Base-by-base conservation (phyloP, 1,140 invertebrate species). In the Orchestia grillus region DNA sequence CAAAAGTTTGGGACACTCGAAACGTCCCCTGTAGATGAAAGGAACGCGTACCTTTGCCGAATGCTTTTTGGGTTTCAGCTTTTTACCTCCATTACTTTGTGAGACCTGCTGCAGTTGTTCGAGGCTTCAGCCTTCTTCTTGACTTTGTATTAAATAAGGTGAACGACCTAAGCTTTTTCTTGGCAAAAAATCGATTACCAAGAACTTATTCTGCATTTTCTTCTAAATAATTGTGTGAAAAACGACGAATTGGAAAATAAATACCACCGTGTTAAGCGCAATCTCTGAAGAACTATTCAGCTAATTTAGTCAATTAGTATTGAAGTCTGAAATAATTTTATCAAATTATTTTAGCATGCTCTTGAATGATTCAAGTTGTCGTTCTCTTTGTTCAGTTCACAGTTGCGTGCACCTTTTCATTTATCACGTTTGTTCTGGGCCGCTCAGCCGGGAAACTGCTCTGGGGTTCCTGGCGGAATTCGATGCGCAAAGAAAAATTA, bases 401-500 rank as follows among this genome's bases (percentile, higher is more conserved):
- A 77, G 62, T 77, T 77, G 62, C 62, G 62, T 77, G 62, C 62
- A 77, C 62, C 62, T 77, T 77, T 77, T 77, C 62, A 77, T 77
- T 77, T 36, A 36, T 77, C 62, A 77, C 28, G 62, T 77, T 77
- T 36, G 36, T 77, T 44, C 36, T 90, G 88, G 15, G 88, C 11
- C 88, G 43, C 88, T 90, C 88, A 90, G 11, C 43, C 88, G 88
- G n/a, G 88, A 42, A 44, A 90, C 41, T 44, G 88, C 41, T 90
- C 4, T 28, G 16, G n/a, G 88, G 88, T 90, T 41, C 88, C 88
- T 90, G 88, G 88, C 41, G 41, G 41, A 94, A 16, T 94, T 94
- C 92, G 92, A 94, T 94, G 44, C 44, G 92, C 92, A 45, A n/a
- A 94, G 44, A 94, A 94, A 94, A 94, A 94, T 94, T 94, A 94